A percentile compares a stretch with the other conserved stretches of the same genome.
phyloP scores from a whole-genome alignment of 1,140 invertebrate species.

The Papilio polytes region DNA sequence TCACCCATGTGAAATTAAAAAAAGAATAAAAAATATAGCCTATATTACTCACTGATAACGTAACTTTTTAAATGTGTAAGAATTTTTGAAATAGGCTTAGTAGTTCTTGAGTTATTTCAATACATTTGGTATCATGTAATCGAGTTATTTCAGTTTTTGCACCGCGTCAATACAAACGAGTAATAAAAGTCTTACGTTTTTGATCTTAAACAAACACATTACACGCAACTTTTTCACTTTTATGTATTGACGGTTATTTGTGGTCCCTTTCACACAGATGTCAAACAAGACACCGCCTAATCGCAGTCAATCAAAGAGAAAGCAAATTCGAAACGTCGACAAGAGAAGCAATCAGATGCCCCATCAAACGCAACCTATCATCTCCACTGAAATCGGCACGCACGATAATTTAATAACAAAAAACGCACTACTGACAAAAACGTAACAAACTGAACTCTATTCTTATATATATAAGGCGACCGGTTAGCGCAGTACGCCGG shows the following conservation, averaged over 20 bases:
- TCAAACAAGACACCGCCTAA: constrained; percentile 67
- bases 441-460: constrained; percentile 60
- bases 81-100: too few species aligned
- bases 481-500: constrained; percentile 46
- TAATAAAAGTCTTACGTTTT: neutral
- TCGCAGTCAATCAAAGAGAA: constrained; percentile 81
- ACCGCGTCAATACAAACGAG: neutral
- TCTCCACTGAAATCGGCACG: constrained; percentile 81
- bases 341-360: constrained; percentile 80
- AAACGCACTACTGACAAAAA: constrained; percentile 55
- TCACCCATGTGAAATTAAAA: too few species aligned
- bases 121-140: too few species aligned
- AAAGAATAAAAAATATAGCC: too few species aligned
- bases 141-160: neutral
- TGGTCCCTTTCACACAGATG: constrained; percentile 57
- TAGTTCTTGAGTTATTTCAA: too few species aligned
- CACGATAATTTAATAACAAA: constrained; percentile 83
- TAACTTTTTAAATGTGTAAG: too few species aligned
- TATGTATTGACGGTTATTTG: constrained; percentile 45
- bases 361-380: constrained; percentile 81
- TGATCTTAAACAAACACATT: constrained; percentile 1
- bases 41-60: too few species aligned
- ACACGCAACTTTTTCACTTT: constrained; percentile 6
- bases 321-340: constrained; percentile 76
- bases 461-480: constrained; percentile 53